Percentiles rank a stretch among this genome's conserved stretches.
Conservation (phyloP, 2,888 invertebrate genomes). For the Eucriotettix oculatus region DNA sequence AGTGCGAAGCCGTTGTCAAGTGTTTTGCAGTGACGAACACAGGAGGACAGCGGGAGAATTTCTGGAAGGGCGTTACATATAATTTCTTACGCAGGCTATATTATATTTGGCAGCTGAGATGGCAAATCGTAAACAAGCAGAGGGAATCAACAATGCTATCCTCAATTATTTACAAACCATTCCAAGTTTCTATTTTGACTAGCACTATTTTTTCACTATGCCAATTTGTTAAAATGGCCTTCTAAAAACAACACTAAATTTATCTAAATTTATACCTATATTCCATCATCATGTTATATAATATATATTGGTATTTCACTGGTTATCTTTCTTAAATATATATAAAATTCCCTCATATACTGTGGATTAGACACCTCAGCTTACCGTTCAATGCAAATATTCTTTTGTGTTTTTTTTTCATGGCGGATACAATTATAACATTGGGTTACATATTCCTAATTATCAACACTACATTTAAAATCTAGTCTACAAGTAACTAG, state of each 20-base stretch:
- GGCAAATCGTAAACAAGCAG: conserved; percentile 2
- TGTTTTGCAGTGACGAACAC: neutral
- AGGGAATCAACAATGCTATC: conserved; percentile 2
- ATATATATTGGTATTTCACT: conserved; percentile 6
- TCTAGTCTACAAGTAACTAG: conserved; percentile 13
- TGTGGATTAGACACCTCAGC: conserved; percentile 7
- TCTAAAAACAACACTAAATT: conserved; percentile 8
- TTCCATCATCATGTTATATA: conserved; percentile 7
- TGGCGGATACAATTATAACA: conserved; percentile 11
- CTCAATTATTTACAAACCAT: conserved; percentile 6
- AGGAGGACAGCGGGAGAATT: neutral
- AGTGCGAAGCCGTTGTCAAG: neutral
- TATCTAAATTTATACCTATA: conserved; percentile 7
- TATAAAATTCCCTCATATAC: conserved; percentile 5
- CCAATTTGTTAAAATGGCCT: conserved; percentile 5
- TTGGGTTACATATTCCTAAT: conserved; percentile 12
- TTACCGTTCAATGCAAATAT: neutral
- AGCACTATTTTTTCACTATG: conserved; percentile 1
- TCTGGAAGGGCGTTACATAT: neutral
- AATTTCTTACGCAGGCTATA: conserved; percentile 3
- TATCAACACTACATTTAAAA: conserved; percentile 14
- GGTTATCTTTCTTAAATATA: conserved; percentile 1
- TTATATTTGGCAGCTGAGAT: conserved; percentile 2
- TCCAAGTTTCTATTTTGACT: conserved; percentile 4
- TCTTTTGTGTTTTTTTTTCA: conserved; percentile 3